Evolutionary conservation across 2,113 vertebrate species (phyloP).

Genomic region (Excalfactoria chinensis): DNA sequence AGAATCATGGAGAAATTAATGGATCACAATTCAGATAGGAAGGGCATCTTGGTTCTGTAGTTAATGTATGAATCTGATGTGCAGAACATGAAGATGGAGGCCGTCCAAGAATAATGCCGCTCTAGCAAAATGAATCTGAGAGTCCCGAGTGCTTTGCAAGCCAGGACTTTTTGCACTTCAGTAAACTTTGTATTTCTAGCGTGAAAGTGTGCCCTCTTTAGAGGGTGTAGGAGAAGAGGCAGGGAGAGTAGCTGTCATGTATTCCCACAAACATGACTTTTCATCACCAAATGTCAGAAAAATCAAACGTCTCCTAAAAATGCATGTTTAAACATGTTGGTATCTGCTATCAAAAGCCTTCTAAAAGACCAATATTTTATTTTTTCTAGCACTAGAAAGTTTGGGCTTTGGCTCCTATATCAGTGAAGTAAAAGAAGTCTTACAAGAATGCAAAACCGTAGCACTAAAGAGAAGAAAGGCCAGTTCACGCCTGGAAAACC

Average conservation of each 20-base stretch:
- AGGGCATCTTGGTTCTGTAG: neutral
- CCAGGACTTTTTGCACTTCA: neutral
- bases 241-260: neutral
- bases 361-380: neutral
- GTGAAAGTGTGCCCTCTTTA: neutral
- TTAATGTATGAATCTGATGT: neutral
- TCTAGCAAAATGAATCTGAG: neutral
- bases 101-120: neutral
- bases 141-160: neutral
- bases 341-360: neutral
- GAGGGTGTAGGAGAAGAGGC: neutral
- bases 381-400: slow-evolving; percentile 91
- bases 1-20: neutral
- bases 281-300: neutral
- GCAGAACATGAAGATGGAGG: neutral
- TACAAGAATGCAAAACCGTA: slow-evolving; percentile 99
- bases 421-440: slow-evolving; percentile 97
- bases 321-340: neutral
- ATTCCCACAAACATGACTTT: neutral
- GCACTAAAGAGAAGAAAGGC: slow-evolving; percentile 98
- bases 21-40: neutral
- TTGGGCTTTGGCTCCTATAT: slow-evolving; percentile 98
- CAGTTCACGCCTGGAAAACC: slow-evolving; percentile 96
- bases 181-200: neutral
- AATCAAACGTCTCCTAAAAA: neutral